Base-by-base conservation (phyloP, 2,797 vertebrate species). In the Coccyzus lansbergi region DNA sequence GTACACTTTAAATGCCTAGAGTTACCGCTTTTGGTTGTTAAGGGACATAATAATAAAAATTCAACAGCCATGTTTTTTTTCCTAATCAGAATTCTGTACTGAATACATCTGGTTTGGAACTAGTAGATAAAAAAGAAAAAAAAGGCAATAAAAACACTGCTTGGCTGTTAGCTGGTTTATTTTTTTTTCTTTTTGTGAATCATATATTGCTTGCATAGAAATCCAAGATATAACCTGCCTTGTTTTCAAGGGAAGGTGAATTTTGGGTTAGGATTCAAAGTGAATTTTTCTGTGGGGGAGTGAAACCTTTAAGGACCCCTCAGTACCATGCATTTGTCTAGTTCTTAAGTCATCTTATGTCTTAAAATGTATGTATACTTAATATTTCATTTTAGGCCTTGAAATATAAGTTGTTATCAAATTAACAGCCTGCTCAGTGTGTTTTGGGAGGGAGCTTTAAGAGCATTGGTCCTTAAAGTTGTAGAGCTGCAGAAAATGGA, bases 31-130 rank as follows among this genome's bases (percentile, higher is more conserved):
- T 85, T 59, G 58, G 86, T 93, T 81, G 92, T 86, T 92, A 46
- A 93, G 87, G 89, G 90, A 92, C 15, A 4, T 63, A 78, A 62
- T 82, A 90, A 96, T 96, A 96, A 94, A 96, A 93, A 94, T 92
- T 92, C 89, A 92, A 74, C 70, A 88, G 60, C 46, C 58, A 1
- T 90, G 93, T 92, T 48, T 92, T 48, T 90, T 96, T 93, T 65
- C 56, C 77, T 93, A 85, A 95, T 95, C 94, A 92, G 92, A 92
- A 86, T 92, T 92, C 89, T 86, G 49, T 74, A 36, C 82, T 60
- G 76, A 93, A 78, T 79, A 49, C 79, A 94, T 78, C 76, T 92
- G 76, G 38, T 82, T 92, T 72, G 88, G 63, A 93, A 67, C 65
- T 81, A 86, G 86, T 72, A 94, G 83, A 96, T 95, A 10, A 10